Evolutionary conservation across 2,113 vertebrate species (phyloP).

Genomic region (Ondatra zibethicus): DNA sequence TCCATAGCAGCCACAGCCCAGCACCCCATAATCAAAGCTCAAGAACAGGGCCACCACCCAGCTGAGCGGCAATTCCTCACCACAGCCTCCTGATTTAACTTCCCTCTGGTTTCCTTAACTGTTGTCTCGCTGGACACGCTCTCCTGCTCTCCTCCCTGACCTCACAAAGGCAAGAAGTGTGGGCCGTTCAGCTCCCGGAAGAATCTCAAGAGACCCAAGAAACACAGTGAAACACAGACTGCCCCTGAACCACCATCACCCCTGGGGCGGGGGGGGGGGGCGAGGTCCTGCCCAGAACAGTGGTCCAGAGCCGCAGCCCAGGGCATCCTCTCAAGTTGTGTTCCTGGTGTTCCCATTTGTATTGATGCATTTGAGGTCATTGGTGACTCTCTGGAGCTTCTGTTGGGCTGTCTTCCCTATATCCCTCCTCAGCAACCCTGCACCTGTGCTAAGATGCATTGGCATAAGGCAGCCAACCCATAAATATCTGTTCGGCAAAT

Average conservation of each 20-base stretch:
- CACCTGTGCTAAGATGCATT: background rate
- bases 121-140: slow-evolving; percentile 18
- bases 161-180: background rate
- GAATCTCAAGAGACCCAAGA: background rate
- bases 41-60: slow-evolving; percentile 65
- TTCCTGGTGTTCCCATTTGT: background rate
- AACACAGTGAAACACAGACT: background rate
- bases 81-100: slow-evolving; percentile 57
- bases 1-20: background rate
- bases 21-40: slow-evolving; percentile 76
- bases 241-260: background rate
- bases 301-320: background rate
- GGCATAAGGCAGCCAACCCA: background rate
- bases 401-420: background rate
- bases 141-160: background rate
- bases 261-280: background rate
- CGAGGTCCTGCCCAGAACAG: background rate
- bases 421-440: background rate
- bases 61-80: slow-evolving; percentile 42
- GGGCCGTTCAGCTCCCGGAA: background rate
- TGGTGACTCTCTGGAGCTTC: background rate
- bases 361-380: background rate
- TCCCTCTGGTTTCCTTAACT: slow-evolving; percentile 61
- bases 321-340: background rate
- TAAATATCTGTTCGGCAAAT: background rate